Percentiles rank a stretch among this genome's conserved stretches.
These are phyloP conservation scores for Hydrocynus forskahlii DNA, from an alignment of 2,797 vertebrate genomes.

Conservation along the genomic window DNA sequence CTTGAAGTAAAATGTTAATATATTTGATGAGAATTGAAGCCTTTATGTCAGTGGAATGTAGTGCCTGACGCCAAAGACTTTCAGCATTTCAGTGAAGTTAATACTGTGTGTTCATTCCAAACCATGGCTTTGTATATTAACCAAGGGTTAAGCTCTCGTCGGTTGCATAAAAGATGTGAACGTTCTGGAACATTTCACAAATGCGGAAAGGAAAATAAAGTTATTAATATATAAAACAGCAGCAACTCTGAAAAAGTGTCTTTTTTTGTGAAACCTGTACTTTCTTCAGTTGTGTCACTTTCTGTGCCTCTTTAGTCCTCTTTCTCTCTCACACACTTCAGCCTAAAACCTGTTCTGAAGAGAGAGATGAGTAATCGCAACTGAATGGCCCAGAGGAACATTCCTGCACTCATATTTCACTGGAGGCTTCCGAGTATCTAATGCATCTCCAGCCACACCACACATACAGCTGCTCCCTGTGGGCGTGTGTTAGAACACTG, in stretches of 20 bases:
- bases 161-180: conserved; percentile 76
- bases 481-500: background rate
- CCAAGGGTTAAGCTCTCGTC: conserved; percentile 72
- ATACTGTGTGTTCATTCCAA: conserved; percentile 84
- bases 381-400: conserved; percentile 72
- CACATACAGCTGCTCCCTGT: conserved; percentile 50
- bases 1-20: conserved; percentile 86
- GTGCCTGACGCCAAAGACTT: conserved; percentile 87
- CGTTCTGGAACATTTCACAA: conserved; percentile 84
- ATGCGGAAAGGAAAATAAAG: conserved; percentile 73
- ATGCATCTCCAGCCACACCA: conserved; percentile 61
- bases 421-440: conserved; percentile 71
- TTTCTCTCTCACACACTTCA: background rate
- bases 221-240: conserved; percentile 70
- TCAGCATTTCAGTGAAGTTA: conserved; percentile 85
- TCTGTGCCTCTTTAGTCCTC: background rate
- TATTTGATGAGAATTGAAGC: conserved; percentile 92
- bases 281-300: background rate
- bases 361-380: conserved; percentile 67
- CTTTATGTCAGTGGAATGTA: conserved; percentile 81
- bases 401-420: conserved; percentile 73
- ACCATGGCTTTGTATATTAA: conserved; percentile 81
- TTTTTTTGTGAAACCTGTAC: conserved; percentile 2
- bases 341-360: conserved; percentile 47
- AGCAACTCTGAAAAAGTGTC: conserved; percentile 29